Conservation (phyloP, 1,140 invertebrate genomes). For the Halictus rubicundus region DNA sequence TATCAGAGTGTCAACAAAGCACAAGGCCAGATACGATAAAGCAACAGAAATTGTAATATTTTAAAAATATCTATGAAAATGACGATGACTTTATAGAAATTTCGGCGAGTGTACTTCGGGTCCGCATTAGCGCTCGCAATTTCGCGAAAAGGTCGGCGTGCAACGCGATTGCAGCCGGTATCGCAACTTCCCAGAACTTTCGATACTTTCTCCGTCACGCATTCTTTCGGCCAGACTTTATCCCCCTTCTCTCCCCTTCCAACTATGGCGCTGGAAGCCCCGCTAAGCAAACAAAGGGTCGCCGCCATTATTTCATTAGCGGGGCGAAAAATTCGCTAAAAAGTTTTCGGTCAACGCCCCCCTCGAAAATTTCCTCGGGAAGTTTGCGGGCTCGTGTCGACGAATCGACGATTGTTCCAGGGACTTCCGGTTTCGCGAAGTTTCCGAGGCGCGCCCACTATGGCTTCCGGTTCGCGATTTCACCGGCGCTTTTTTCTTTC, state of each 20-base stretch:
- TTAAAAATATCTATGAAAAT: too few relatives aligned
- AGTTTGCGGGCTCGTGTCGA: not conserved
- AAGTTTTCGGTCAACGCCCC: conserved; percentile 15
- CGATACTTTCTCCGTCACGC: conserved; percentile 1
- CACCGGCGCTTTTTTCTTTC: not conserved
- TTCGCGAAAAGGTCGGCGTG: conserved; percentile 1
- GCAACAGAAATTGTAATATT: too few relatives aligned
- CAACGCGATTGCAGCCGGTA: not conserved
- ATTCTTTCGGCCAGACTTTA: not conserved
- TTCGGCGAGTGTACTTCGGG: too few relatives aligned
- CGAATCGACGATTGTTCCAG: not conserved
- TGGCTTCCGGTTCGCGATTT: not conserved
- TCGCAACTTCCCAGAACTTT: conserved; percentile 19
- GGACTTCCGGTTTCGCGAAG: not conserved
- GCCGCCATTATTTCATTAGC: conserved; percentile 15
- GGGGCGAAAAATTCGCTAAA: not conserved
- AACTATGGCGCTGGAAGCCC: too few relatives aligned
- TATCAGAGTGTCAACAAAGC: too few relatives aligned
- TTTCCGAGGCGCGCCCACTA: not conserved
- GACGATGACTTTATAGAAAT: too few relatives aligned
- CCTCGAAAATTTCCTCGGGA: not conserved
- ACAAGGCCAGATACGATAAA: too few relatives aligned
- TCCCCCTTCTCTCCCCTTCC: too few relatives aligned
- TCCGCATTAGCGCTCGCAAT: conserved; percentile 11
- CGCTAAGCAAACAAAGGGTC: conserved; percentile 5